Conservation (phyloP, 2,113 vertebrate genomes). For the Pithys albifrons region DNA sequence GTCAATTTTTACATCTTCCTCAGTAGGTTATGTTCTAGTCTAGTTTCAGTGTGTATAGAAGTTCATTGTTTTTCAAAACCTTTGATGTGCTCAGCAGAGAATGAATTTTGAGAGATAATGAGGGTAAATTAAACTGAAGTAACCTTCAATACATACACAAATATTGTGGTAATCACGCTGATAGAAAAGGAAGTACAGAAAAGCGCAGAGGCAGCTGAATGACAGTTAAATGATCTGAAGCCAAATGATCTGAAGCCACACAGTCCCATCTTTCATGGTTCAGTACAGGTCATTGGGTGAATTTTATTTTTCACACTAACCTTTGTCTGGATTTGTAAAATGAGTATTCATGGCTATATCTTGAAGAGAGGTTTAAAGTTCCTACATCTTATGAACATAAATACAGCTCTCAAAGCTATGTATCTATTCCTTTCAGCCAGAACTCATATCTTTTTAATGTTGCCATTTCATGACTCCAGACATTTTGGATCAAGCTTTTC, state of each 20-base stretch:
- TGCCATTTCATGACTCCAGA: not conserved
- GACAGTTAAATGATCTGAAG: constrained; percentile 35
- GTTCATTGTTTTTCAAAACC: not conserved
- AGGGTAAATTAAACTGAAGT: constrained; percentile 2
- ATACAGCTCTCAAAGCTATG: not conserved
- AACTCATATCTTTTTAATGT: not conserved
- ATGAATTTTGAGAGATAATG: not conserved
- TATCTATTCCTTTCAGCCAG: not conserved
- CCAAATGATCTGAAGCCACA: constrained; percentile 32
- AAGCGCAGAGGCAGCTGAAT: constrained; percentile 17
- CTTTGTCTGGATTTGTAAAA: constrained; percentile 33
- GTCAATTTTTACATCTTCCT: not conserved
- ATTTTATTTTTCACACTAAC: constrained; percentile 17
- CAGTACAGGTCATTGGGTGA: constrained; percentile 30
- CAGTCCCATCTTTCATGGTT: constrained; percentile 20
- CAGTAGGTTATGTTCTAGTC: not conserved
- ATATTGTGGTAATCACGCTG: not conserved
- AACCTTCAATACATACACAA: constrained; percentile 11
- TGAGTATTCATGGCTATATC: constrained; percentile 10
- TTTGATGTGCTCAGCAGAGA: not conserved
- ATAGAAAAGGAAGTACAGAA: constrained; percentile 8
- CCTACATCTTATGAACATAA: not conserved
- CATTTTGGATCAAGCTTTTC: not conserved
- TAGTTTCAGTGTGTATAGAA: not conserved
- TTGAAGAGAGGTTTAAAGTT: not conserved